Base-by-base conservation (phyloP, 1,140 invertebrate genomes). In the Carposina sasakii region DNA sequence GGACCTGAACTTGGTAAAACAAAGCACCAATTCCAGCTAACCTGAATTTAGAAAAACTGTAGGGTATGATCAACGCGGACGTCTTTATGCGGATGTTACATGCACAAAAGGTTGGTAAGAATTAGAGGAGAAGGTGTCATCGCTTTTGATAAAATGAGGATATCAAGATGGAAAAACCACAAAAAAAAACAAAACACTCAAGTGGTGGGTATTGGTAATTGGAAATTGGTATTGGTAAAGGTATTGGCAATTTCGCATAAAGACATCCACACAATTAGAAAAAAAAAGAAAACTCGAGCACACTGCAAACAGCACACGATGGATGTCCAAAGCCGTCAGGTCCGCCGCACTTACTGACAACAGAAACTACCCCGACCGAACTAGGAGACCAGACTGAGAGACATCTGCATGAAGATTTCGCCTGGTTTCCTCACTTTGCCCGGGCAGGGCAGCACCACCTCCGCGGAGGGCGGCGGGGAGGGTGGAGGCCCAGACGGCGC, bases 371-470 rank as follows among this genome's bases (percentile, higher is more conserved):
- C n/a, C n/a, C n/a, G n/a, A 44, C 39, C n/a, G n/a, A n/a, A 48
- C 61, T 76, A 82, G 46, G 73, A 67, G 15, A 71, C 65, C 33
- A 72, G 60, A 57, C 65, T 66, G 54, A 57, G 63, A 45, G 60
- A 60, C 43, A 54, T 60, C 56, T 67, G 67, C 64, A 68, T 50
- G 57, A 67, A 56, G 48, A 66, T 61, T 57, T 74, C 66, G 41
- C 72, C 79, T 33, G 58, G 54, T 47, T 56, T 71, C 53, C 74
- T 77, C 40, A 86, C 76, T 63, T 68, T 71, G 56, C 84, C 84
- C 26, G 84, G 81, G 43, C 75, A 71, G n/a, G 84, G 84, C 48
- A 84, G 57, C 51, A 86, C 83, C 31, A 65, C 65, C 44, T 67
- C 61, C 28, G 77, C 76, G n/a, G 76, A 62, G 45, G 60, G 56